Evolutionary conservation across 2,797 vertebrate species (phyloP), one percentile per base, ranked within the genome.

Genomic region (Phrynocephalus vlangalii): DNA sequence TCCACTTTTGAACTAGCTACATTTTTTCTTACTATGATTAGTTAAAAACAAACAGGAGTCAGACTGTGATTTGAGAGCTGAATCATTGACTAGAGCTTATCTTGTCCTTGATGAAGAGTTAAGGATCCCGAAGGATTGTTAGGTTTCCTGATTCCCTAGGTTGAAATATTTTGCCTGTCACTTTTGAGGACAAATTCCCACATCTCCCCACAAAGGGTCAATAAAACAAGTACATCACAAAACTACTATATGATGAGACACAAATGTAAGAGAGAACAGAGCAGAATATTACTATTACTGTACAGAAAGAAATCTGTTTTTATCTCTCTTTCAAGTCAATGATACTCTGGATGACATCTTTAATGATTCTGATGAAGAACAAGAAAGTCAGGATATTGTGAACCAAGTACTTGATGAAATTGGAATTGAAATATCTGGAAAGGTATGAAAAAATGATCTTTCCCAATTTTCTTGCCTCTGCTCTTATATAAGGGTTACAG

Each of bases 331-430:
- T 52, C n/a, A 93, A 99, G 99, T 99, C 94, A 99, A 98, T 18
- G 98, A 99, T 92, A 99, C 99, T 3, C 95, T 99, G 90, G 99
- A 99, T 95, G 98, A 99, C 84, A 98, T 99, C 93, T 99, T 99
- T 92, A 98, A 98, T 89, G 98, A 97, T 83, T 99, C 99, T 71
- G 99, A 98, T n/a, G 98, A 99, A 95, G 99, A 99, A 90, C 99
- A 99, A 89, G 99, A 99, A 97, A 99, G 98, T 95, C 97, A 99
- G 95, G 98, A 98, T 93, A 99, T 99, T 94, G 98, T 99, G 91
- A 99, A 98, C 95, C 98, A 99, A 96, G 98, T 99, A 91, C 97
- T 99, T 91, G 99, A 99, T 95, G 98, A 99, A 96, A 99, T 99
- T 28, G 98, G 99, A 94, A 99, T 99, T 87, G 99, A 99, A 96